Conservation (phyloP, 2,797 vertebrate genomes). For the Hoplostethus atlanticus region DNA sequence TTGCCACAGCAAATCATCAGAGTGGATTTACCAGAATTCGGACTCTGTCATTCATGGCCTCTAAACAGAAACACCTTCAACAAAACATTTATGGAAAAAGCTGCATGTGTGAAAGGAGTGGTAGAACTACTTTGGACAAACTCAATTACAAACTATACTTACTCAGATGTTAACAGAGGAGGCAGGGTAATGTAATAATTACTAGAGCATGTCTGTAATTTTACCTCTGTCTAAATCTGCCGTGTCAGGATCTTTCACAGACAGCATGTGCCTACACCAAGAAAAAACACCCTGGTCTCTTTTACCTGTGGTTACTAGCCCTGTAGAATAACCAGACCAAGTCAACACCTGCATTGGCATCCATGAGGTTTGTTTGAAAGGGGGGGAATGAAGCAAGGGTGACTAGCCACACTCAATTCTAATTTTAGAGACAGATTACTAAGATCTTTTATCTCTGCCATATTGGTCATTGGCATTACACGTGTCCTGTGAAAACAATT, state of each 20-base stretch:
- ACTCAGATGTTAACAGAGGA: background rate
- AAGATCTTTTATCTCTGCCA: background rate
- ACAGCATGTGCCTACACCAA: background rate
- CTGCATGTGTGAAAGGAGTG: background rate
- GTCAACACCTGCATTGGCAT: background rate
- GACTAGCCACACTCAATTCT: background rate
- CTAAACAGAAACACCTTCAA: background rate
- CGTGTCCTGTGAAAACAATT: background rate
- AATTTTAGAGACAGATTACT: background rate
- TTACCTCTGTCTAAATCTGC: background rate
- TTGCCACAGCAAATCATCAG: too few relatives aligned
- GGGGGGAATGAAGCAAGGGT: background rate
- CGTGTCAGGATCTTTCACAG: background rate
- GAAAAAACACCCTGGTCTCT: background rate
- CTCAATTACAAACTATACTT: too few relatives aligned
- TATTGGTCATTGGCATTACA: background rate
- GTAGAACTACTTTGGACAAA: too few relatives aligned
- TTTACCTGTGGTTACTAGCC: background rate
- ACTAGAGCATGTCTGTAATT: background rate
- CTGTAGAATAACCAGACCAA: background rate
- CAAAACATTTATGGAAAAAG: background rate
- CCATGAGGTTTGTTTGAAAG: background rate
- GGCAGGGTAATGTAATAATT: conserved; percentile 6
- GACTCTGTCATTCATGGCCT: background rate
- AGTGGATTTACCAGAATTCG: background rate